phyloP scores from a whole-genome alignment of 2,888 invertebrate species.

The Atrina japonica region DNA sequence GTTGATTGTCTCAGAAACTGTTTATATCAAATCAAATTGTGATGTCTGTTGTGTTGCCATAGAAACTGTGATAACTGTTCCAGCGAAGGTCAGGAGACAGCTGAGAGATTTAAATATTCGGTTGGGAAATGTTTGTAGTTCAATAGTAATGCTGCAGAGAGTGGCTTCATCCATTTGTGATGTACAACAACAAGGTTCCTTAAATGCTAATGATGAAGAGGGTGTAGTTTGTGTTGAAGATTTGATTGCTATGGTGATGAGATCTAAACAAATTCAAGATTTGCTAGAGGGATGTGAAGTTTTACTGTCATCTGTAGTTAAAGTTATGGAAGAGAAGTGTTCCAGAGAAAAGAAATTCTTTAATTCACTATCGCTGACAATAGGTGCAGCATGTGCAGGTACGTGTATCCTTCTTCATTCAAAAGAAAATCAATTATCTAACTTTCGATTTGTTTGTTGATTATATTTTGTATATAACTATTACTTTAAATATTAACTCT shows the following conservation, averaged over 20 bases:
- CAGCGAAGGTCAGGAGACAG: conserved; percentile 48
- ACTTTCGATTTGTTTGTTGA: too few species aligned
- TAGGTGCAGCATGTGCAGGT: conserved; percentile 62
- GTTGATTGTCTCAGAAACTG: conserved; percentile 52
- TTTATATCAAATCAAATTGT: conserved; percentile 51
- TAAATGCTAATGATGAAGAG: not conserved
- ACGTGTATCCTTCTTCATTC: conserved; percentile 7
- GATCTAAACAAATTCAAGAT: conserved; percentile 34
- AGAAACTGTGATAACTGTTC: conserved; percentile 53
- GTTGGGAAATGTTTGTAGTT: conserved; percentile 19
- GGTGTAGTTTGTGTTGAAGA: conserved; percentile 13
- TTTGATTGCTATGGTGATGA: conserved; percentile 24
- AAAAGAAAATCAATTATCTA: too few species aligned
- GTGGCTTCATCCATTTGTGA: conserved; percentile 32
- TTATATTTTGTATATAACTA: too few species aligned
- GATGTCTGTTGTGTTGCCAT: conserved; percentile 57
- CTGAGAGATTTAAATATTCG: conserved; percentile 42
- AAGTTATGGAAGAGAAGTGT: conserved; percentile 52
- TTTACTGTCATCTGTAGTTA: conserved; percentile 31
- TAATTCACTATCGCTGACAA: conserved; percentile 51
- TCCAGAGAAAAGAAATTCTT: conserved; percentile 50
- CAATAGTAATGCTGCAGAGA: conserved; percentile 47
- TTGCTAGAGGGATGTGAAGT: conserved; percentile 40
- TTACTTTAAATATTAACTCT: not conserved
- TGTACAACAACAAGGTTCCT: conserved; percentile 3